A percentile compares a stretch with the other conserved stretches of the same genome.
Evolutionary conservation across 2,888 invertebrate species (phyloP).

Genomic region (Phaedon cochleariae): DNA sequence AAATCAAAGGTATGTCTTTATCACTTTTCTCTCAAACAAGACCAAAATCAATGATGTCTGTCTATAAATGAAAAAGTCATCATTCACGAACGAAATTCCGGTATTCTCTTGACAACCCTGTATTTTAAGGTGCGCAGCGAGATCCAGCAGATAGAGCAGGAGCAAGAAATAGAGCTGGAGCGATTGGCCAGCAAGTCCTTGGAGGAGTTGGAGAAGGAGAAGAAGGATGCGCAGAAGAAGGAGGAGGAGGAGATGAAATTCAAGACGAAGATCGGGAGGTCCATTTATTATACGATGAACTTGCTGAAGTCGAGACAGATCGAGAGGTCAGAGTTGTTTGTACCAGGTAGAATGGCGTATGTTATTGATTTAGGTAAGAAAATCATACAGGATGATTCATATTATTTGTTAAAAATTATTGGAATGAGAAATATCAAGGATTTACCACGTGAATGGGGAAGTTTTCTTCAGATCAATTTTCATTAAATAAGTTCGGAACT

Average conservation of each 20-base stretch:
- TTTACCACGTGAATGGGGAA: too few species aligned
- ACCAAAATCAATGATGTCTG: too few species aligned
- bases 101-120: too few species aligned
- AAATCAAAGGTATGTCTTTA: too few species aligned
- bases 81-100: too few species aligned
- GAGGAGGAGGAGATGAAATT: conserved; percentile 81
- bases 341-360: conserved; percentile 97
- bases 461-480: too few species aligned
- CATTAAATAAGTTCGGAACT: too few species aligned
- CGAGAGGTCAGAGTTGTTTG: conserved; percentile 89
- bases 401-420: neutral
- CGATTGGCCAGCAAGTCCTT: conserved; percentile 70
- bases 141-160: conserved; percentile 80
- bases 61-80: too few species aligned
- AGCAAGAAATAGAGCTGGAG: conserved; percentile 85
- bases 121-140: conserved; percentile 81
- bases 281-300: conserved; percentile 75
- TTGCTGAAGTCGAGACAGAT: conserved; percentile 77
- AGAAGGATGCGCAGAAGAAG: conserved; percentile 64
- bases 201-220: conserved; percentile 61
- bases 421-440: too few species aligned
- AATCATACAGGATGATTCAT: neutral
- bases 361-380: conserved; percentile 81
- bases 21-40: too few species aligned
- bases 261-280: conserved; percentile 81